phyloP scores from a whole-genome alignment of 2,113 vertebrate genomes.

The Epinephelus fuscoguttatus region DNA sequence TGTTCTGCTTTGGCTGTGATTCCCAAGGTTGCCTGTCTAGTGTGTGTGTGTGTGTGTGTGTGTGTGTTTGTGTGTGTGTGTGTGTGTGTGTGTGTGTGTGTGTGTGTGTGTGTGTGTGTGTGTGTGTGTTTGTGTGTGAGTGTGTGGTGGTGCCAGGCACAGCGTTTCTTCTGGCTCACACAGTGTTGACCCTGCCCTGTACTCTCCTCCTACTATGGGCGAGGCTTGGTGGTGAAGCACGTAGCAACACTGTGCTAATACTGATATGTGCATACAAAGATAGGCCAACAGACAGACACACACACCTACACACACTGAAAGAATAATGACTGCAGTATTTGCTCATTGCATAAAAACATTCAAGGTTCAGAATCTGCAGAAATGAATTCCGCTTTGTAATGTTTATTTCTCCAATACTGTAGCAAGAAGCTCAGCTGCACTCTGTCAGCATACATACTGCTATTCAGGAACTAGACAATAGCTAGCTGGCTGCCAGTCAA shows the following conservation, averaged over 20 bases:
- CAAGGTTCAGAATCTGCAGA: conserved; percentile 29
- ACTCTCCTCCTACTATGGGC: conserved; percentile 79
- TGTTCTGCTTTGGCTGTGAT: conserved; percentile 80
- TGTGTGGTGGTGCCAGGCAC: conserved; percentile 85
- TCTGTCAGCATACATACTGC: not conserved
- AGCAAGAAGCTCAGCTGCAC: conserved; percentile 11
- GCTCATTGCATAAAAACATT: conserved; percentile 20
- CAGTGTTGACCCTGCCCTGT: conserved; percentile 82
- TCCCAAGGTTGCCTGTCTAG: conserved; percentile 76
- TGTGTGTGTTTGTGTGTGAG: conserved; percentile 44
- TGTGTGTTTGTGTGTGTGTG: conserved; percentile 57
- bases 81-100: conserved; percentile 44
- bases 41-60: too few relatives aligned
- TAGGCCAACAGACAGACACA: conserved; percentile 58
- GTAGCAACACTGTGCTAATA: conserved; percentile 71
- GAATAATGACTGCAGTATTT: conserved; percentile 37
- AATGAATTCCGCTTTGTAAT: not conserved
- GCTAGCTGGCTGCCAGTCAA: conserved; percentile 39
- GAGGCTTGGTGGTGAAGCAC: conserved; percentile 67
- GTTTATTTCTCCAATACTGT: not conserved
- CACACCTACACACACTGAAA: conserved; percentile 22
- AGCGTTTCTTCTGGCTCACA: conserved; percentile 77
- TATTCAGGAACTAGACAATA: conserved; percentile 36
- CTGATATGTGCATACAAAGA: conserved; percentile 63
- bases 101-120: conserved; percentile 63